phyloP scores from a whole-genome alignment of 2,113 vertebrate species.

The Osmerus eperlanus region DNA sequence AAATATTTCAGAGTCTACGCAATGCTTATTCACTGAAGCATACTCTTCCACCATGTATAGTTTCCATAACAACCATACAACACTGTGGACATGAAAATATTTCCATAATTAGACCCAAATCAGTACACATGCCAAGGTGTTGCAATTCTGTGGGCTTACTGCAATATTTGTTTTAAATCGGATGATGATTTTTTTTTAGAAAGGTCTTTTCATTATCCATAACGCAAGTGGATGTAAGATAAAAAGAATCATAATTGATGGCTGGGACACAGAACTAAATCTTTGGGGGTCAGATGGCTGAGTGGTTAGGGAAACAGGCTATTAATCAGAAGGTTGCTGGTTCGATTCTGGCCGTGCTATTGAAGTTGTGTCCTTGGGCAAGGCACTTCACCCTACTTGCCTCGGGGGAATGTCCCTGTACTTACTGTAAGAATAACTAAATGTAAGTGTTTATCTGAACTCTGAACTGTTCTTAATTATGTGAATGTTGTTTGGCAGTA shows the following conservation, averaged over 20 bases:
- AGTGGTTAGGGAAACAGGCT: too few relatives aligned
- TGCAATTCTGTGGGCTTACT: conserved; percentile 22
- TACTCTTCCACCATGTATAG: conserved; percentile 21
- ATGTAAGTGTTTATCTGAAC: neutral
- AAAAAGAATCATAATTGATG: conserved; percentile 28
- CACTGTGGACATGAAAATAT: conserved; percentile 35
- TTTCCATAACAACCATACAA: conserved; percentile 65
- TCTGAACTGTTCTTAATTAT: neutral
- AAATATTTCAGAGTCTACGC: conserved; percentile 9
- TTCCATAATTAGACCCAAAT: conserved; percentile 45
- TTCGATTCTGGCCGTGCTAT: too few relatives aligned
- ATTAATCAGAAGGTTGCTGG: too few relatives aligned
- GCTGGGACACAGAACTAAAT: conserved; percentile 30
- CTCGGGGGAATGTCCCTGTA: too few relatives aligned
- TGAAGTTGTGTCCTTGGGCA: too few relatives aligned
- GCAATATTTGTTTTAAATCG: conserved; percentile 50
- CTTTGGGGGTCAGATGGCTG: neutral
- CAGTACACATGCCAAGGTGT: conserved; percentile 22
- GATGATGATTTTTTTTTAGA: conserved; percentile 28
- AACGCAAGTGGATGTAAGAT: conserved; percentile 16
- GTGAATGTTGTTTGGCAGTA: neutral
- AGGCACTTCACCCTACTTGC: too few relatives aligned
- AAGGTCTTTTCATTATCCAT: conserved; percentile 28
- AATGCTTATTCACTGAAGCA: conserved; percentile 33
- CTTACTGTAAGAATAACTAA: too few relatives aligned